Base-by-base conservation (phyloP, 2,888 invertebrate species). In the Lithophane leautieri region DNA sequence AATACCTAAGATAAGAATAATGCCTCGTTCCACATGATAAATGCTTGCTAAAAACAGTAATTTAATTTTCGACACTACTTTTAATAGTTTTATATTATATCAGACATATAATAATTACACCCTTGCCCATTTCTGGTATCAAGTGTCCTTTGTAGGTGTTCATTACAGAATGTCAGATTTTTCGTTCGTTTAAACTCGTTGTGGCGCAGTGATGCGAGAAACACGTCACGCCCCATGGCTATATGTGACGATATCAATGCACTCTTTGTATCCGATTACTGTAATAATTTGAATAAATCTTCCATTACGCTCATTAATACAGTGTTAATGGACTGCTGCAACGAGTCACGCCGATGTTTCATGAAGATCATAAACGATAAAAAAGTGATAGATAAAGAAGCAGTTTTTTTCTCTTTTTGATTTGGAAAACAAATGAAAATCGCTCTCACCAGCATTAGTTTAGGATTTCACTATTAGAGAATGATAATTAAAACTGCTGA, bases 141-240 rank as follows among this genome's bases (percentile, higher is more conserved):
- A 66, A 77, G 67, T 86, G 62, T 85, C 85, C 62, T 78, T 81
- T 75, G 54, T 63, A 78, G 76, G 94, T 93, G 93, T 93, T 90
- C 86, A 87, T 92, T 92, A 90, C 91, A 89, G 86, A 92, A 90
- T 90, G 93, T 92, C 91, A 92, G 80, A 93, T 93, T 93, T 94
- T 93, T 93, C 93, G 91, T 92, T 89, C 92, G 85, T 91, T 93
- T 93, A 93, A 93, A 91, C 93, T 89, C 85, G 90, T 88, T 88
- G 83, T 75, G 79, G 86, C 77, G 82, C 91, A 92, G 90, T 90
- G 92, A 85, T 78, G 92, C 91, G 91, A 88, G 85, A 93, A 94
- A 93, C 91, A 88, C 91, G 93, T 91, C 89, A 92, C 92, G 93
- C 92, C 89, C 89, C 89, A 88, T 90, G 92, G 84, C 69, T 89